phyloP scores from a whole-genome alignment of 2,888 invertebrate genomes.

The Drosophila flavopinicola region DNA sequence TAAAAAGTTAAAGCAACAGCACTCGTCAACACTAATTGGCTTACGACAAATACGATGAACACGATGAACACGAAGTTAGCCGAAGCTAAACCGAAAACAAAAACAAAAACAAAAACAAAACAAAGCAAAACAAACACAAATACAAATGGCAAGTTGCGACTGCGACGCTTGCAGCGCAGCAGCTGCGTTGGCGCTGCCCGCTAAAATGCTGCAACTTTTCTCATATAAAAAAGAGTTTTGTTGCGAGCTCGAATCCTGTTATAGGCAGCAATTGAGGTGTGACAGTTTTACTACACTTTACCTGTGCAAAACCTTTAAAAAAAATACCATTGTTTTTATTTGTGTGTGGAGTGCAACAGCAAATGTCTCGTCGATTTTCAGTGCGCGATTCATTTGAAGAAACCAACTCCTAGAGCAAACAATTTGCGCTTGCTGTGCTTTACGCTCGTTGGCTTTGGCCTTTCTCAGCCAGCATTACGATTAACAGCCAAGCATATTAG shows the following conservation, averaged over 20 bases:
- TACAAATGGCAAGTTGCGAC: background rate
- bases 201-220: constrained; percentile 1
- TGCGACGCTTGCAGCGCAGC: background rate
- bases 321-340: no score
- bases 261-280: no score
- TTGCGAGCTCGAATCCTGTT: background rate
- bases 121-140: background rate
- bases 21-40: constrained; percentile 13
- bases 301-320: no score
- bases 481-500: constrained; percentile 34
- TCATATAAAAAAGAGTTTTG: background rate
- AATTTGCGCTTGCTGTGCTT: constrained; percentile 30
- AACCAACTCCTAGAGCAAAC: constrained; percentile 69
- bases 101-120: no score
- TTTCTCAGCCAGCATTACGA: constrained; percentile 15
- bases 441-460: constrained; percentile 22
- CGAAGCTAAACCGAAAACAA: no score
- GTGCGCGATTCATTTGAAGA: constrained; percentile 69
- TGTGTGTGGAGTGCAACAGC: constrained; percentile 72
- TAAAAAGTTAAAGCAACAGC: background rate
- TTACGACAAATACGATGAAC: background rate
- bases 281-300: no score
- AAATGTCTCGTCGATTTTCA: constrained; percentile 50
- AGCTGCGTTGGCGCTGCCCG: constrained; percentile 1
- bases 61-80: background rate